phyloP scores from a whole-genome alignment of 2,888 invertebrate species.

The Harpagoxenus sublaevis region DNA sequence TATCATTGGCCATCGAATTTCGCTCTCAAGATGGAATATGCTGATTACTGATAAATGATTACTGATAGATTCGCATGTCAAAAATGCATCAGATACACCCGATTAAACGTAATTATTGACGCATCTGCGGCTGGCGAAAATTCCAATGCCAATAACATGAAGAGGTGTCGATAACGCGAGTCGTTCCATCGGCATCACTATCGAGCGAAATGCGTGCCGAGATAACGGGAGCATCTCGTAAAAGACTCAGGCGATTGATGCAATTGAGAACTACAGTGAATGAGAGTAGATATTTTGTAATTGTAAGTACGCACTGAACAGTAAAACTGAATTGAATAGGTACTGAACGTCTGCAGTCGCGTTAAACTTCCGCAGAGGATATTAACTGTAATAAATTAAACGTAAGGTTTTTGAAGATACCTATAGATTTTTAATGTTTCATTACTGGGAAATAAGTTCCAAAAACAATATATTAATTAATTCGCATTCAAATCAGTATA shows the following conservation, averaged over 20 bases:
- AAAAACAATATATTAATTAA: not conserved
- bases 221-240: not conserved
- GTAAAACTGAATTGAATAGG: not conserved
- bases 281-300: not conserved
- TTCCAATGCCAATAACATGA: slow-evolving; percentile 17
- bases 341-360: not conserved
- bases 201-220: not conserved
- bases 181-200: not conserved
- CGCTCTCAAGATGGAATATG: slow-evolving; percentile 37
- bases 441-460: not conserved
- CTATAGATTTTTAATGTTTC: not conserved
- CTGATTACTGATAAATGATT: slow-evolving; percentile 58
- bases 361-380: not conserved
- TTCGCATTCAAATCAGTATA: slow-evolving; percentile 36
- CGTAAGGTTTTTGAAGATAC: not conserved
- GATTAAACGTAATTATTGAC: slow-evolving; percentile 56
- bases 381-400: slow-evolving; percentile 5
- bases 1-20: slow-evolving; percentile 35
- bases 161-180: slow-evolving; percentile 8
- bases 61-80: slow-evolving; percentile 64
- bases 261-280: not conserved
- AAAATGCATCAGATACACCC: slow-evolving; percentile 59
- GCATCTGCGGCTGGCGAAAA: slow-evolving; percentile 59
- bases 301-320: not conserved
- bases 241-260: not conserved